Evolutionary conservation across 2,888 invertebrate genomes (phyloP), one percentile per base, ranked within the genome.

Genomic region (Augochlorella aurata): DNA sequence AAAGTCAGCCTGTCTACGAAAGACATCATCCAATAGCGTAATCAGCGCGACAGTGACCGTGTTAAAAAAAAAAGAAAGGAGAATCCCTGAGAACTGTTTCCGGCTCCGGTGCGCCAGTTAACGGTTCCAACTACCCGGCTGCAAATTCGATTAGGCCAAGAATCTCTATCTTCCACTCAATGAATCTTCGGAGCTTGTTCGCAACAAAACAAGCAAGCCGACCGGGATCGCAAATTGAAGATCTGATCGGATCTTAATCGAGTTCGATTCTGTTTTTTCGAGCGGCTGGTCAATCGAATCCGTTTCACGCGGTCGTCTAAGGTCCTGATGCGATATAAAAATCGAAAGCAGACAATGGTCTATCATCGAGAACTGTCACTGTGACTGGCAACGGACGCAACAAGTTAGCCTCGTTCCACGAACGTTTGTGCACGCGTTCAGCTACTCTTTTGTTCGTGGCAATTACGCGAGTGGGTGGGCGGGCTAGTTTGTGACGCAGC

Each of bases 351-450:
- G 14, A 16, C 61, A 61, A 61, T 29, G 61, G 29, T 29, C 61
- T 24, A 61, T 67, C 67, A 44, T 68, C 67, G 45, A 18, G 54
- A 21, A 58, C 24, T 61, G 54, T 76, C 75, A 79, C 66, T 58
- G 38, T 4, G 38, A 38, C 38, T 29, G 29, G 49, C 38, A 77
- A 68, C 54, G 77, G 65, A 76, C 71, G 83, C 84, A 84, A 84
- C 84, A 84, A 84, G 84, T 84, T 83, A 80, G 24, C 67, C 45
- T 58, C 44, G 24, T 24, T 2, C 38, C 47, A 21, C 61, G 61
- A n/a, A 70, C 70, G 70, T 63, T 63, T 45, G 49, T 74, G 63
- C 54, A 52, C 61, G 68, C 73, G 82, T 54, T 63, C 14, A 16
- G 52, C 18, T 61, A 49, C 14, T 69, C 79, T 76, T 70, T 82